A percentile compares a stretch with the other conserved stretches of the same genome.
Conservation (phyloP, 2,797 vertebrate genomes). For the Eulemur mongoz region DNA sequence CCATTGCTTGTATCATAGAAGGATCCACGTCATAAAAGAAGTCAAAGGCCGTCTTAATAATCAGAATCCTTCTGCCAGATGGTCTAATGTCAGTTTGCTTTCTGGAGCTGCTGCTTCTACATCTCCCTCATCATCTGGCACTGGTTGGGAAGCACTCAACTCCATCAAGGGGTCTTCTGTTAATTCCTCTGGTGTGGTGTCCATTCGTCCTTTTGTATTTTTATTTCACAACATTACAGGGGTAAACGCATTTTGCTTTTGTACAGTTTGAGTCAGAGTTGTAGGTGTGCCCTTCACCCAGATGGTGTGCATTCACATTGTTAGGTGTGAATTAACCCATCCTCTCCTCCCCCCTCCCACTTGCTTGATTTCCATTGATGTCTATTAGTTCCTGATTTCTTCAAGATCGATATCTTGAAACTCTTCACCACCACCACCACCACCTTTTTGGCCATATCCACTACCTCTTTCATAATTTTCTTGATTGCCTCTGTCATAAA, state of each 20-base stretch:
- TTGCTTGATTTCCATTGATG: no score
- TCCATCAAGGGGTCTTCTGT: not conserved
- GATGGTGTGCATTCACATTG: no score
- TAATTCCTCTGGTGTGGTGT: not conserved
- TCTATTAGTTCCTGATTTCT: not conserved
- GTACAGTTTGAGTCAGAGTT: no score
- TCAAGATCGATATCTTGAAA: not conserved
- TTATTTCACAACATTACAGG: no score
- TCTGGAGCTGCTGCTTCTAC: not conserved
- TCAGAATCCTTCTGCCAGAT: not conserved
- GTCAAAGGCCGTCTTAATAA: not conserved
- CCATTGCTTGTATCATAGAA: not conserved
- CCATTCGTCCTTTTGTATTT: not conserved
- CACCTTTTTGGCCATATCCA: not conserved
- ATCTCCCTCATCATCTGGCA: not conserved
- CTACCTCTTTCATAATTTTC: not conserved
- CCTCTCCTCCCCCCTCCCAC: no score
- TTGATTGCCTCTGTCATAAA: not conserved
- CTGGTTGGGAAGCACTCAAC: not conserved
- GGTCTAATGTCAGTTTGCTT: not conserved
- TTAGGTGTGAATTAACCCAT: no score
- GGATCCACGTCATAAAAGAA: not conserved
- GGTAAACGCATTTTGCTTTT: no score
- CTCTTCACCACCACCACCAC: not conserved
- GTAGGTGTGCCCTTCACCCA: no score